phyloP scores from a whole-genome alignment of 2,797 vertebrate species.

The Thripadectes ignobilis region DNA sequence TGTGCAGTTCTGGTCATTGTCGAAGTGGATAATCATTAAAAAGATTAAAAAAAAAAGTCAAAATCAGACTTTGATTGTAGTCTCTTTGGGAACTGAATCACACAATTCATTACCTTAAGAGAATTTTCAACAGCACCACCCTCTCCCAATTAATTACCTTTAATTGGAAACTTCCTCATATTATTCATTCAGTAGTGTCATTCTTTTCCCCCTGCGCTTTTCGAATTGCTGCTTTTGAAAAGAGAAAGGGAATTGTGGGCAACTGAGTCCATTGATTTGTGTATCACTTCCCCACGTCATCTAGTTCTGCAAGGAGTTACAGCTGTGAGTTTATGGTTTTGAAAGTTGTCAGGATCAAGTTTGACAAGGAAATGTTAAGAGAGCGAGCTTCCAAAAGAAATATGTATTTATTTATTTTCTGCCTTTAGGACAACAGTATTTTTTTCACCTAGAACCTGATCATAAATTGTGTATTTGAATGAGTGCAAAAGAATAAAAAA shows the following conservation, averaged over 20 bases:
- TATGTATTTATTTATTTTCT: background rate
- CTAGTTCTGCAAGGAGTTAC: background rate
- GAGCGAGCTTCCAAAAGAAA: background rate
- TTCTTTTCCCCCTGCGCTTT: background rate
- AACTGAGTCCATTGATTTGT: background rate
- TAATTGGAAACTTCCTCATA: background rate
- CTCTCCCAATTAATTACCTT: background rate
- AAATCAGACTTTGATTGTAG: background rate
- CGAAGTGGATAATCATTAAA: background rate
- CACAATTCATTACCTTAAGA: background rate
- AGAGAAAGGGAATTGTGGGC: background rate
- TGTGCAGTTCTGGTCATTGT: background rate
- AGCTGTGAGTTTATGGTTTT: background rate
- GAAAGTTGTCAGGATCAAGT: background rate
- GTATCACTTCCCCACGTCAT: background rate
- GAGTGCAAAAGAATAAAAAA: background rate
- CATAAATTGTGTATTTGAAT: background rate
- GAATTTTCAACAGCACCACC: background rate
- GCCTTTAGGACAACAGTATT: background rate
- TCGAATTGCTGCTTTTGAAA: background rate
- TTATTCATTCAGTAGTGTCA: accelerated
- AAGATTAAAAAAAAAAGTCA: background rate
- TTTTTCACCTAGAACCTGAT: background rate
- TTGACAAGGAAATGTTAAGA: background rate
- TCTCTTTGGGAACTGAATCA: background rate